These are phyloP conservation scores for Spermophilus dauricus DNA, from an alignment of 2,113 vertebrate genomes.

Conservation along the genomic window DNA sequence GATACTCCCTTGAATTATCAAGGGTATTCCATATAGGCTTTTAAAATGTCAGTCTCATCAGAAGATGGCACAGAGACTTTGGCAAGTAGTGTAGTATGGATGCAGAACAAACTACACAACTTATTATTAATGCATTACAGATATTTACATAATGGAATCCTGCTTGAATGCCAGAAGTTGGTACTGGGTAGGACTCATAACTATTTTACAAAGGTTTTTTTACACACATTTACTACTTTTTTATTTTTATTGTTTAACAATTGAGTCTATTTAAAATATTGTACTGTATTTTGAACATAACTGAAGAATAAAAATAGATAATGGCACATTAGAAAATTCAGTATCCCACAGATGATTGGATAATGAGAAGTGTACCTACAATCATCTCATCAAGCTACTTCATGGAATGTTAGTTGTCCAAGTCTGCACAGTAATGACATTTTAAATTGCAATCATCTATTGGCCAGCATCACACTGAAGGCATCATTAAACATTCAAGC, in stretches of 20 bases:
- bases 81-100: slow-evolving; percentile 85
- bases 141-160: slow-evolving; percentile 91
- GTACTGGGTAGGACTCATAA: slow-evolving; percentile 90
- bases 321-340: slow-evolving; percentile 96
- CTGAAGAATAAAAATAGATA: slow-evolving; percentile 93
- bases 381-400: slow-evolving; percentile 96
- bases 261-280: slow-evolving; percentile 93
- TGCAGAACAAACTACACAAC: slow-evolving; percentile 89
- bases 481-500: slow-evolving; percentile 96
- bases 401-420: slow-evolving; percentile 96
- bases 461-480: slow-evolving; percentile 94
- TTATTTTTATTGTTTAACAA: slow-evolving; percentile 88
- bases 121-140: slow-evolving; percentile 89
- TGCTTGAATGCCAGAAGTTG: slow-evolving; percentile 90
- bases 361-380: slow-evolving; percentile 95
- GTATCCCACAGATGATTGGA: slow-evolving; percentile 93
- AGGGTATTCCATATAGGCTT: slow-evolving; percentile 85
- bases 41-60: slow-evolving; percentile 86
- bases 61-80: slow-evolving; percentile 88
- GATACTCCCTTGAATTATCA: slow-evolving; percentile 85
- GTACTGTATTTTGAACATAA: slow-evolving; percentile 92
- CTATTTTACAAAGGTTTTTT: slow-evolving; percentile 90
- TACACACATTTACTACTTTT: slow-evolving; percentile 88
- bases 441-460: slow-evolving; percentile 91
- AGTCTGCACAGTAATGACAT: slow-evolving; percentile 91